A percentile compares a stretch with the other conserved stretches of the same genome.
Conservation (phyloP, 1,140 invertebrate species). For the Tigriopus japonicus region DNA sequence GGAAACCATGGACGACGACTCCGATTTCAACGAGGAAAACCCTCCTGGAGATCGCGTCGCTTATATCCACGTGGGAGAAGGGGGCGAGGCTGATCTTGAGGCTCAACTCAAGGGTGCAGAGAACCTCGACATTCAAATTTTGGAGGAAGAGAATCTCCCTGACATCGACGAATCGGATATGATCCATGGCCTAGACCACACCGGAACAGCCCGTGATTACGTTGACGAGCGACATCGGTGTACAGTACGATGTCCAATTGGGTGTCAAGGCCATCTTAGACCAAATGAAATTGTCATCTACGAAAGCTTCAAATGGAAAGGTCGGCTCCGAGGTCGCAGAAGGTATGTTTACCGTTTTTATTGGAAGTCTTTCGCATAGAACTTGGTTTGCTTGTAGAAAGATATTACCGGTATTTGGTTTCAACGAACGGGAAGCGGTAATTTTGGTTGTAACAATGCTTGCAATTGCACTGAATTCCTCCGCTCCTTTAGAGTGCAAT, state of each 20-base stretch:
- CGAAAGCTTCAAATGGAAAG: constrained; percentile 11
- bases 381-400: too few relatives aligned
- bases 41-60: constrained; percentile 6
- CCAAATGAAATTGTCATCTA: constrained; percentile 12
- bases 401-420: too few relatives aligned
- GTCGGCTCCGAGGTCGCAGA: not conserved
- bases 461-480: too few relatives aligned
- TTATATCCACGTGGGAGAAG: constrained; percentile 10
- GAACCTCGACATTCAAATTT: constrained; percentile 13
- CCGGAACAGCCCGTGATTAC: constrained; percentile 9
- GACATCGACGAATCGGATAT: constrained; percentile 12
- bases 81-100: constrained; percentile 7
- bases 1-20: too few relatives aligned
- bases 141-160: constrained; percentile 9
- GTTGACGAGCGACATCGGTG: constrained; percentile 8
- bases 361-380: too few relatives aligned
- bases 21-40: too few relatives aligned
- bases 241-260: constrained; percentile 6
- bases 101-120: constrained; percentile 10
- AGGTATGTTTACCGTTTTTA: not conserved
- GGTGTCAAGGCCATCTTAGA: constrained; percentile 9
- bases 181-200: constrained; percentile 13
- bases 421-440: too few relatives aligned
- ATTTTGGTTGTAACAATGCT: too few relatives aligned
- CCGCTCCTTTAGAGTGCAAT: too few relatives aligned